Base-by-base conservation (phyloP, 2,113 vertebrate species). In the Xiphophorus hellerii region DNA sequence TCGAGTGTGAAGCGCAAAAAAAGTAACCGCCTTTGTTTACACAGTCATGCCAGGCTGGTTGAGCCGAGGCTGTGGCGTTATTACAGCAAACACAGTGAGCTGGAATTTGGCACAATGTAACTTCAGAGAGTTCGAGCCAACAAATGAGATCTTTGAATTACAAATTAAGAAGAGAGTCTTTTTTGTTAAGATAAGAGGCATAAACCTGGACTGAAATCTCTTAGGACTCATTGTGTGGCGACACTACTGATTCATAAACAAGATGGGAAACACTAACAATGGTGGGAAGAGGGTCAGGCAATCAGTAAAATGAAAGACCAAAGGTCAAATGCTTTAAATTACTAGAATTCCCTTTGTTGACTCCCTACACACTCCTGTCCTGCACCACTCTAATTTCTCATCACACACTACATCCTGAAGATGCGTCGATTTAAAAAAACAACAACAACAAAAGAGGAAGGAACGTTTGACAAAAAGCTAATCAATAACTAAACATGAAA, bases 311-410 rank as follows among this genome's bases (percentile, higher is more conserved):
- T 9, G 28, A 51, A 71, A 78, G 85, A 70, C 88, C 75, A 89
- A 76, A 86, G 82, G 83, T 81, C 72, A 88, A 81, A 89, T 81
- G 65, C 66, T 78, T 84, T 15, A 80, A 84, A n/a, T 85, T 76
- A 69, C 72, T 83, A 17, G 84, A 83, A 92, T 91, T 92, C 89
- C 86, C 78, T 61, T 35, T 61, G 84, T 82, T 58, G 77, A 92
- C 91, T 90, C 86, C 67, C 73, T 74, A 67, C 29, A 71, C 20
- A 69, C 77, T 73, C 67, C 78, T 62, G 25, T 71, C 67, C 78
- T 62, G 27, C 11, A 37, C 13, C 4, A 13, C 64, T 25, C 62
- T 39, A 37, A 73, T 58, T 63, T 61, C 30, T 31, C 28, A 35
- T 44, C 9, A 51, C 78, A 60, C 29, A 35, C 15, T 22, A 44